Percentiles rank a stretch among this genome's conserved stretches.
Conservation (phyloP, 53 echinoderm and acorn worm species). For the Temnopleurus reevesii region DNA sequence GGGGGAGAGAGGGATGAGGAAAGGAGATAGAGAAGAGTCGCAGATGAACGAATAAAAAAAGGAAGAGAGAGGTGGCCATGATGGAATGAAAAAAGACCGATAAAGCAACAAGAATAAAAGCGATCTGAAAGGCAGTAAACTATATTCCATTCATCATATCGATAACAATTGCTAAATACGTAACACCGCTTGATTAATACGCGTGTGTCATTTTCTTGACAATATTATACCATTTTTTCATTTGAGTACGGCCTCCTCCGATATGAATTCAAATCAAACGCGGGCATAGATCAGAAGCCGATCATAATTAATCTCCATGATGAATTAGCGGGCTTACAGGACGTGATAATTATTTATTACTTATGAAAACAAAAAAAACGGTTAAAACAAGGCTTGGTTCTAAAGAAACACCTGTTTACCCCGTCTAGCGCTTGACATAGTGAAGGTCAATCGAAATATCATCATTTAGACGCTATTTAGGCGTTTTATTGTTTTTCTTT, state of each 20-base stretch:
- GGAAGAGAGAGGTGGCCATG: neutral
- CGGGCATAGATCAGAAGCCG: neutral
- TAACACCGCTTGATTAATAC: no score
- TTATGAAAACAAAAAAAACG: slow-evolving; percentile 26
- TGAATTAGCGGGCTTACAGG: slow-evolving; percentile 23
- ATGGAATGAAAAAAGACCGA: neutral
- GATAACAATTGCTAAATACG: neutral
- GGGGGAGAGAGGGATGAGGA: neutral
- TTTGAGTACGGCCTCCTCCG: neutral
- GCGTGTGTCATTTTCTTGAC: neutral
- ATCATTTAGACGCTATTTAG: slow-evolving; percentile 49
- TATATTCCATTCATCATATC: neutral
- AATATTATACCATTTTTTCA: neutral
- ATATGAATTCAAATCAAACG: neutral
- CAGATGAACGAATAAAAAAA: neutral
- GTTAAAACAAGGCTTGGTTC: slow-evolving; percentile 3
- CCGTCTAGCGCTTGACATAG: neutral
- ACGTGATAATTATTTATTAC: slow-evolving; percentile 46
- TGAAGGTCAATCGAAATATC: slow-evolving; percentile 36
- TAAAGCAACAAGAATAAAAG: neutral
- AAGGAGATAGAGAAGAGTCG: neutral
- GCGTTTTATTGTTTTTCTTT: slow-evolving; percentile 45
- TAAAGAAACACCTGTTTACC: slow-evolving; percentile 16
- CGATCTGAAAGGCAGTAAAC: no score
- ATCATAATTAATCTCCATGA: slow-evolving; percentile 37